Percentiles rank a stretch among this genome's conserved stretches.
Evolutionary conservation across 2,797 vertebrate species (phyloP).

Genomic region (Tangara arthus): DNA sequence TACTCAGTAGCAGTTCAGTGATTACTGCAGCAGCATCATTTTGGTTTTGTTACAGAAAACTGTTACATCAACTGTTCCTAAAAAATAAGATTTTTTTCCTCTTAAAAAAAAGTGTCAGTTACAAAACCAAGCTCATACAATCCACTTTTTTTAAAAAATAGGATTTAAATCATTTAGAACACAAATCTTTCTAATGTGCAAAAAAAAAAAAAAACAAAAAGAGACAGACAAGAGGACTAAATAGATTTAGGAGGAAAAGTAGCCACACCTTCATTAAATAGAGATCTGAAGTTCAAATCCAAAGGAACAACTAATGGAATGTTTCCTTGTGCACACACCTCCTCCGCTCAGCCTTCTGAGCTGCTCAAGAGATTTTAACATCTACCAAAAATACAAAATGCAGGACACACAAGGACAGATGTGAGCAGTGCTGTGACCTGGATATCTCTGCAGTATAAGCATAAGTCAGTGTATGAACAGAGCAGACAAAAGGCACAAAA

Average conservation of each 20-base stretch:
- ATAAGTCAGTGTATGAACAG: constrained; percentile 33
- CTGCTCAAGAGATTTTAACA: background rate
- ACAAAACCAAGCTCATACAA: constrained; percentile 20
- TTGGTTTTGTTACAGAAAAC: constrained; percentile 26
- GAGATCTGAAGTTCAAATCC: background rate
- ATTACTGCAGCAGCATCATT: background rate
- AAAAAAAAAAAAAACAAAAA: background rate
- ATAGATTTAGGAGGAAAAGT: background rate
- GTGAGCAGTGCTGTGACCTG: constrained; percentile 15
- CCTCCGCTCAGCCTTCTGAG: background rate
- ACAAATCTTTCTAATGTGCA: background rate
- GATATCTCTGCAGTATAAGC: constrained; percentile 38
- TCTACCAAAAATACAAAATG: background rate
- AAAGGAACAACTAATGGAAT: background rate
- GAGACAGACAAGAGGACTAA: background rate
- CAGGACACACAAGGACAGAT: background rate
- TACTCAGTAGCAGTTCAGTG: background rate
- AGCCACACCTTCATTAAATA: background rate
- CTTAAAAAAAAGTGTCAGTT: constrained; percentile 14
- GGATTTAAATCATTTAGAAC: constrained; percentile 10
- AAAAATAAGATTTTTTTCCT: background rate
- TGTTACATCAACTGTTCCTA: background rate
- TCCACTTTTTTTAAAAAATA: background rate
- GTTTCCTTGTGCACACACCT: background rate
- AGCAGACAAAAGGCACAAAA: constrained; percentile 73